Evolutionary conservation across 2,113 vertebrate species (phyloP).

Genomic region (Xenus cinereus): DNA sequence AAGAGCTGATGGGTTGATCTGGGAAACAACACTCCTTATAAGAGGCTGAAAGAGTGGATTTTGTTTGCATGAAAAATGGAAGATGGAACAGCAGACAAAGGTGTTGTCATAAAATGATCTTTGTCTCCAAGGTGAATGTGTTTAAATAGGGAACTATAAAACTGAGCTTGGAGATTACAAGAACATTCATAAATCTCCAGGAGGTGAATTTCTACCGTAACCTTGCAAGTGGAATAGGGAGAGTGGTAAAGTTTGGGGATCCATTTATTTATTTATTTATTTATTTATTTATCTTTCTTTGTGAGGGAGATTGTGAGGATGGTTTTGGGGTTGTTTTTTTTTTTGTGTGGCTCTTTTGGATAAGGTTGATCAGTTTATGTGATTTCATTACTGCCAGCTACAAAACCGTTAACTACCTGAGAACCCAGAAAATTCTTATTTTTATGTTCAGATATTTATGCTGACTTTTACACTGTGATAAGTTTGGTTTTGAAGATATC

Average conservation of each 20-base stretch:
- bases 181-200: not conserved
- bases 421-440: not conserved
- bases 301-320: not conserved
- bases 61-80: not conserved
- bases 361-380: not conserved
- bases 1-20: not conserved
- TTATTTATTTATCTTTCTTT: not conserved
- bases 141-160: not conserved
- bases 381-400: not conserved
- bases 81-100: not conserved
- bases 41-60: not conserved
- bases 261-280: not conserved
- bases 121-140: not conserved
- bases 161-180: not conserved
- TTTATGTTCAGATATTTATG: not conserved
- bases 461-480: not conserved
- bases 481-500: not conserved
- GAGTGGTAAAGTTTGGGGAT: not conserved
- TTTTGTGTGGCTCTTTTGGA: not conserved
- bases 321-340: not conserved
- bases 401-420: not conserved
- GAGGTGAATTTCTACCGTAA: not conserved
- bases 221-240: not conserved
- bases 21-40: not conserved
- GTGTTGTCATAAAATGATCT: not conserved